A percentile compares a stretch with the other conserved stretches of the same genome.
Evolutionary conservation across 2,113 vertebrate species (phyloP).

Genomic region (Anolis carolinensis): DNA sequence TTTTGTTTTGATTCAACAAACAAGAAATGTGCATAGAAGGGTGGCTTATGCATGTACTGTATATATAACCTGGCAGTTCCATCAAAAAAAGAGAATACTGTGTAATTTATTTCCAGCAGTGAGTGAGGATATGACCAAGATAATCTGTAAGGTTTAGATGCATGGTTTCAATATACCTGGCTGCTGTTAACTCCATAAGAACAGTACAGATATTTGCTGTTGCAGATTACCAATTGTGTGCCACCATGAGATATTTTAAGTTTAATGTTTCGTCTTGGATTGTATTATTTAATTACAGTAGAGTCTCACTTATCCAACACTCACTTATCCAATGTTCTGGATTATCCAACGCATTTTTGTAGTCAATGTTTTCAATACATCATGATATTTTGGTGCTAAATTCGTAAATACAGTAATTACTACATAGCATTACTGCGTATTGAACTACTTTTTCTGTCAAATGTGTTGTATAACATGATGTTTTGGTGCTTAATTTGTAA

Average conservation of each 20-base stretch:
- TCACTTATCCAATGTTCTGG: no score
- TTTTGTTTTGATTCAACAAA: no score
- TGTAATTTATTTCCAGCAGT: neutral
- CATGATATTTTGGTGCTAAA: no score
- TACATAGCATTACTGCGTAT: no score
- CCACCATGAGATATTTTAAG: neutral
- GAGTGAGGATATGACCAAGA: neutral
- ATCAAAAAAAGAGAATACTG: neutral
- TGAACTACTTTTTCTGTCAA: no score
- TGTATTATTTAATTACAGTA: neutral
- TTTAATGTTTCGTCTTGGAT: neutral
- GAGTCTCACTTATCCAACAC: no score
- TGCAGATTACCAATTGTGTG: neutral
- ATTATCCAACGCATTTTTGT: no score
- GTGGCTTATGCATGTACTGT: neutral
- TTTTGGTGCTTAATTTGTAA: no score
- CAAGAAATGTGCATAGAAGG: neutral
- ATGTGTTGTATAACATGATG: no score
- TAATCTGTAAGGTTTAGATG: neutral
- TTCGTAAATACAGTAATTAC: no score
- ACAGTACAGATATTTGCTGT: neutral
- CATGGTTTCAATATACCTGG: neutral
- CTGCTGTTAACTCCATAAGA: neutral
- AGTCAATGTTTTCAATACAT: no score
- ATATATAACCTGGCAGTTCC: neutral